Conservation (phyloP, 1,140 invertebrate species). For the Oppia nitens region DNA sequence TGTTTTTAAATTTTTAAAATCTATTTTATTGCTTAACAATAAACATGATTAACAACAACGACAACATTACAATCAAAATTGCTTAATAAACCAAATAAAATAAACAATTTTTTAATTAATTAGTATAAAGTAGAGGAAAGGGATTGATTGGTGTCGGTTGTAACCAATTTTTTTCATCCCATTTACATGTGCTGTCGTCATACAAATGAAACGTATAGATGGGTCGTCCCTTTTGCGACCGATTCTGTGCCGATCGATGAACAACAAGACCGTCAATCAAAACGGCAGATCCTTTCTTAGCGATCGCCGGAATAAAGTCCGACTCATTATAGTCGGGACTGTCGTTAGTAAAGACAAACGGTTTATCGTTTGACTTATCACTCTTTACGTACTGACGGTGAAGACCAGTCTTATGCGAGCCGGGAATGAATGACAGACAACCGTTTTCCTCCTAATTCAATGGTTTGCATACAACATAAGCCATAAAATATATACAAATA, state of each 20-base stretch:
- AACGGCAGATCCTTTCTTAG: slow-evolving; percentile 64
- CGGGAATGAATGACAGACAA: slow-evolving; percentile 76
- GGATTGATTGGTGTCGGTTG: slow-evolving; percentile 17
- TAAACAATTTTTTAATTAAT: slow-evolving; percentile 12
- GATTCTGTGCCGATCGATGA: slow-evolving; percentile 75
- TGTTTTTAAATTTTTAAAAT: no score
- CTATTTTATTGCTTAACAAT: no score
- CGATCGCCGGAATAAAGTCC: slow-evolving; percentile 57
- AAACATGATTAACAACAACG: no score
- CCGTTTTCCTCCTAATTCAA: slow-evolving; percentile 59
- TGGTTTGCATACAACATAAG: not conserved
- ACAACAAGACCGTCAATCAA: slow-evolving; percentile 82
- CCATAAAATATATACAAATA: no score
- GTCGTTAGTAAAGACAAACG: no score
- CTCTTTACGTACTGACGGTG: slow-evolving; percentile 40
- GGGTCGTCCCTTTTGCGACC: slow-evolving; percentile 58
- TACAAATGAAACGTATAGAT: slow-evolving; percentile 91
- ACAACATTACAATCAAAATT: no score
- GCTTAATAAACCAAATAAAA: no score
- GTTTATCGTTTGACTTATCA: slow-evolving; percentile 50
- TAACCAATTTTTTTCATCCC: slow-evolving; percentile 44
- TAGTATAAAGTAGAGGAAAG: slow-evolving; percentile 16
- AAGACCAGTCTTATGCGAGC: slow-evolving; percentile 51
- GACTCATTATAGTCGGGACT: slow-evolving; percentile 49
- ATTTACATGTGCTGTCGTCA: slow-evolving; percentile 47